Conservation (phyloP, 2,888 invertebrate genomes). For the Nomada goodeniana region DNA sequence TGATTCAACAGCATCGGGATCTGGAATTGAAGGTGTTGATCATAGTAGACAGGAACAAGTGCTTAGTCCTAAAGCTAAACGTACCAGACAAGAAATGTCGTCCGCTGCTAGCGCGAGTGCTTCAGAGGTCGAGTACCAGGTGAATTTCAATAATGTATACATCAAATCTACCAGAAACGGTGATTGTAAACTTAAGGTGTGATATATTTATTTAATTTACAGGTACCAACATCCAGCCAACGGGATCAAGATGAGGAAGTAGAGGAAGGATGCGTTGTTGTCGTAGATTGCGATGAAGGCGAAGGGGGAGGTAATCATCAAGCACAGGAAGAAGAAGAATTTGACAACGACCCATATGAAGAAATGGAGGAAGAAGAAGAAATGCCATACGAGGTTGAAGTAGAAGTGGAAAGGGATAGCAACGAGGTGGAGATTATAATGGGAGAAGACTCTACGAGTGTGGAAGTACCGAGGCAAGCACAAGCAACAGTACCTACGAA, state of each 20-base stretch:
- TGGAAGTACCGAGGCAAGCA: conserved; percentile 87
- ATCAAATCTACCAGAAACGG: neutral
- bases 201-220: conserved; percentile 73
- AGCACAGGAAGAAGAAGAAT: conserved; percentile 84
- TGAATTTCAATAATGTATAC: conserved; percentile 50
- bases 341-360: conserved; percentile 85
- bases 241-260: conserved; percentile 89
- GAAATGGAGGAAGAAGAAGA: conserved; percentile 83
- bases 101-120: conserved; percentile 78
- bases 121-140: conserved; percentile 83
- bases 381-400: conserved; percentile 80
- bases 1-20: conserved; percentile 78
- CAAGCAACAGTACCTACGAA: conserved; percentile 84
- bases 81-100: conserved; percentile 78
- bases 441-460: conserved; percentile 86
- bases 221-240: conserved; percentile 94
- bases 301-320: conserved; percentile 85
- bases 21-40: conserved; percentile 78
- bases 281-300: conserved; percentile 92
- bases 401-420: conserved; percentile 86
- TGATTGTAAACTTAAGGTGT: neutral
- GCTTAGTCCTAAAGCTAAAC: conserved; percentile 79
- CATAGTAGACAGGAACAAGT: conserved; percentile 78
- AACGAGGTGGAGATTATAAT: conserved; percentile 87
- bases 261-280: conserved; percentile 91